Evolutionary conservation across 2,888 invertebrate species (phyloP).

Genomic region (Microplitis manilae): DNA sequence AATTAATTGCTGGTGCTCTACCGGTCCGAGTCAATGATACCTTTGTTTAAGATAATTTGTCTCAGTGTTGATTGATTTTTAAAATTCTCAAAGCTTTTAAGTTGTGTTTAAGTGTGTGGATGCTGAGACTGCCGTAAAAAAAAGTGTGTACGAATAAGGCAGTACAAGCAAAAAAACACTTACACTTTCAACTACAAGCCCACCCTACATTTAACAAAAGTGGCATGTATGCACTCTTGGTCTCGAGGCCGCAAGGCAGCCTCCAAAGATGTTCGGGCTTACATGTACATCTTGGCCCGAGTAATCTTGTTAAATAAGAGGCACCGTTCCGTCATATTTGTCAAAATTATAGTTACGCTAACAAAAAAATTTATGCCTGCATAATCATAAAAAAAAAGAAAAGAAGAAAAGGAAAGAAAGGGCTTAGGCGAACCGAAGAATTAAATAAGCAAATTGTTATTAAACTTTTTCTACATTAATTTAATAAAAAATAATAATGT

Average conservation of each 20-base stretch:
- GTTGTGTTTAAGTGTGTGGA: not conserved
- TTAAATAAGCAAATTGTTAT: no score
- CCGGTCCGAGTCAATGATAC: no score
- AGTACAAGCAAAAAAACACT: slow-evolving; percentile 55
- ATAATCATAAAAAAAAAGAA: slow-evolving; percentile 18
- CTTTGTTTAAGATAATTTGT: no score
- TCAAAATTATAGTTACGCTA: slow-evolving; percentile 17
- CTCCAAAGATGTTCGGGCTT: slow-evolving; percentile 51
- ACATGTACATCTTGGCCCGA: slow-evolving; percentile 25
- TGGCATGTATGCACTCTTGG: slow-evolving; percentile 57
- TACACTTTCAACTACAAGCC: slow-evolving; percentile 55
- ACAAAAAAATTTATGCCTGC: not conserved
- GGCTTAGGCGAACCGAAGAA: not conserved
- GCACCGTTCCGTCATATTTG: slow-evolving; percentile 30
- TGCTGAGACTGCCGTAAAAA: not conserved
- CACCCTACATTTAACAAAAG: slow-evolving; percentile 64
- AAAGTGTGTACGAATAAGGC: slow-evolving; percentile 13
- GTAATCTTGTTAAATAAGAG: slow-evolving; percentile 49
- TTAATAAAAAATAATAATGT: no score
- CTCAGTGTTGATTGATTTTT: no score
- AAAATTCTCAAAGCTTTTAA: no score
- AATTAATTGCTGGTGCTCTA: no score
- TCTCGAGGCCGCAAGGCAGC: slow-evolving; percentile 52
- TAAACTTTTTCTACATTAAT: no score
- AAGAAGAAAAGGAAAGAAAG: not conserved